These are phyloP conservation scores for Hypomecis punctinalis DNA, from an alignment of 2,888 invertebrate genomes.

Conservation along the genomic window DNA sequence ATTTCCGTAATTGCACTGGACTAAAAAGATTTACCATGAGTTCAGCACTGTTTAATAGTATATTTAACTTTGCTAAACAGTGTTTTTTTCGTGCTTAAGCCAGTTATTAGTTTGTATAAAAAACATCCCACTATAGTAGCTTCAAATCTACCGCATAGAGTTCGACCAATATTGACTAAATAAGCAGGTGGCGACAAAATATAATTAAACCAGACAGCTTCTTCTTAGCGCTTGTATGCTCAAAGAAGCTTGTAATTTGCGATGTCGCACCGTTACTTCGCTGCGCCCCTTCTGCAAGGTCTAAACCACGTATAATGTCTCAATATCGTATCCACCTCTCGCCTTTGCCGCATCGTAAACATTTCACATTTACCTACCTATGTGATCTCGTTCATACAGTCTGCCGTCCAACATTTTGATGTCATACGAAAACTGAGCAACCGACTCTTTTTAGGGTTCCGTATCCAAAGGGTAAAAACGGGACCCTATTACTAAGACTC, in stretches of 20 bases:
- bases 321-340: slow-evolving; percentile 22
- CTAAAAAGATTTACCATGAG: no score
- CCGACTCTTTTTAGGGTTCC: not conserved
- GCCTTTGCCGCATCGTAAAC: slow-evolving; percentile 25
- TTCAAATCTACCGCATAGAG: no score
- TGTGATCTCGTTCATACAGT: slow-evolving; percentile 12
- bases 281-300: slow-evolving; percentile 20
- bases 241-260: slow-evolving; percentile 8
- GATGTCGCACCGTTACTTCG: slow-evolving; percentile 8
- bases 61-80: no score
- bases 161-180: no score
- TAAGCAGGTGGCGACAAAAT: not conserved
- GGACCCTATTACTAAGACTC: no score
- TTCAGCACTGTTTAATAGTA: no score
- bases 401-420: slow-evolving; percentile 13
- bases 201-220: slow-evolving; percentile 7
- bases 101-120: no score
- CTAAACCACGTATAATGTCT: slow-evolving; percentile 28
- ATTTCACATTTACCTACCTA: slow-evolving; percentile 20
- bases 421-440: slow-evolving; percentile 5
- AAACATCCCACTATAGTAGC: no score
- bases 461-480: no score
- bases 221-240: not conserved
- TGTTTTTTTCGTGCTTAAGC: no score
- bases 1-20: no score